Percentiles rank a stretch among this genome's conserved stretches.
These are phyloP conservation scores for Diplolepis rosae DNA, from an alignment of 2,888 invertebrate genomes.

Conservation along the genomic window DNA sequence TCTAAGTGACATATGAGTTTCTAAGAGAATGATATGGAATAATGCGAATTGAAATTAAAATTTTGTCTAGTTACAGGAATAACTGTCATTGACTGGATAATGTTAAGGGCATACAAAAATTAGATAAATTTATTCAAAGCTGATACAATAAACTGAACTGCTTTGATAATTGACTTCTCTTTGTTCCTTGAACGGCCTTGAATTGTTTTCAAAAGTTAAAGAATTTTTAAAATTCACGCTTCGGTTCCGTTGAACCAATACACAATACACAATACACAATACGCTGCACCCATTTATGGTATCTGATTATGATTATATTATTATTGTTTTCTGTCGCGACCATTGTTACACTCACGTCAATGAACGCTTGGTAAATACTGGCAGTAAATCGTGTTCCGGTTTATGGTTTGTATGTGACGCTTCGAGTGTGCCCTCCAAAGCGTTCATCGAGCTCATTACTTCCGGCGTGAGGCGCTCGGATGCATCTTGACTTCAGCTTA, in stretches of 20 bases:
- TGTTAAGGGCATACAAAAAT: too few relatives aligned
- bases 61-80: too few relatives aligned
- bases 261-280: conserved; percentile 14
- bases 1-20: too few relatives aligned
- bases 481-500: conserved; percentile 23
- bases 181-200: neutral
- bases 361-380: conserved; percentile 56
- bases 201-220: neutral
- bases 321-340: conserved; percentile 9
- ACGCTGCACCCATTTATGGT: conserved; percentile 24
- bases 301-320: neutral
- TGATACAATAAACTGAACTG: too few relatives aligned
- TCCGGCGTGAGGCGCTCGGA: conserved; percentile 37
- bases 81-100: too few relatives aligned
- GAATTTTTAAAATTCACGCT: conserved; percentile 18
- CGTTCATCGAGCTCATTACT: conserved; percentile 63
- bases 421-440: conserved; percentile 67
- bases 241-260: conserved; percentile 2
- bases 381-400: conserved; percentile 56
- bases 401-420: conserved; percentile 67
- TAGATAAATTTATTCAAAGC: too few relatives aligned
- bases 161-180: too few relatives aligned
- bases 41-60: too few relatives aligned
- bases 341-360: conserved; percentile 39
- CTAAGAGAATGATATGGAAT: too few relatives aligned